Base-by-base conservation (phyloP, 2,797 vertebrate genomes). In the Octomys mimax region DNA sequence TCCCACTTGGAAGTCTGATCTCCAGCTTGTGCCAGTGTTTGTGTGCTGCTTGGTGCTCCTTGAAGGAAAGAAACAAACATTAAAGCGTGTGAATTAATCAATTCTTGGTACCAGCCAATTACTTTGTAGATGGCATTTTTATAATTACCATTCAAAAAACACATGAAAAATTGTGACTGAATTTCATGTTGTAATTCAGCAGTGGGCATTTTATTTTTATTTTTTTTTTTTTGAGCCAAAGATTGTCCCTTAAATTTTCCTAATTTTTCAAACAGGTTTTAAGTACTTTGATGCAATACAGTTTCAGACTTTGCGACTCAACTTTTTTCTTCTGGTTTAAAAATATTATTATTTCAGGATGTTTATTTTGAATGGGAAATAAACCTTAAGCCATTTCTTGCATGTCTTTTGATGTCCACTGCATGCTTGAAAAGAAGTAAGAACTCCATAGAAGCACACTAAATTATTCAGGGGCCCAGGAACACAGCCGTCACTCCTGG, bases 141-240 rank as follows among this genome's bases (percentile, higher is more conserved):
- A 80, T 64, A 42, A 68, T 73, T 82, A 31, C 19, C 80, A 94
- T 66, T 92, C 39, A 92, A 94, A 95, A 95, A 95, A 62, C 36
- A 71, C n/a, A 68, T 61, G 57, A 81, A 94, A 92, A 94, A 89
- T 49, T 73, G 64, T 84, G 39, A 90, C 33, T 57, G 39, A 81
- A 89, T 11, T 73, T 78, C 68, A 86, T 10, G 1, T 86, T 92
- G 78, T 66, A 75, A 83, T 87, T 94, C 73, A 84, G 28, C 14
- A 13, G 33, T 75, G 28, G 54, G 1, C 24, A 46, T 39, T 75
- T 91, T 79, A 80, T 73, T 92, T 95, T 96, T 91, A 46, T 39
- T 75, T 91, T 79, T 83, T 73, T 92, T 95, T 96, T 91, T 92
- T 94, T 59, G 0, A 91, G 93, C 9, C 24, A 92, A 89, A 91